Conservation (phyloP, 1,140 invertebrate genomes). For the Asbolus verrucosus region DNA sequence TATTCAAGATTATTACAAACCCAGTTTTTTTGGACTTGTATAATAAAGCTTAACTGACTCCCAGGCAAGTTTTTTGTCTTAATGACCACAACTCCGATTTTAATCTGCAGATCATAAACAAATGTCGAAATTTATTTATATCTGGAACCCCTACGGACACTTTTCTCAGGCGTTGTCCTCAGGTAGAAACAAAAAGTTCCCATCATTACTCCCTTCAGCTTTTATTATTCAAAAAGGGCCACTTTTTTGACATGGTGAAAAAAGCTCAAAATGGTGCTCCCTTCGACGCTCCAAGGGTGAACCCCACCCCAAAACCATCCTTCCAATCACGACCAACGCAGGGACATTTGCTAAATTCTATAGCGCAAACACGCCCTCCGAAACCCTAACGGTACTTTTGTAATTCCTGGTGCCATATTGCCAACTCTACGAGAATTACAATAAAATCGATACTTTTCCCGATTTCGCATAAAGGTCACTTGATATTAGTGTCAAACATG, state of each 20-base stretch:
- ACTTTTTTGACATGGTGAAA: constrained; percentile 26
- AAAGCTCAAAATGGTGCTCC: constrained; percentile 2
- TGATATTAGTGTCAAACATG: constrained; percentile 24
- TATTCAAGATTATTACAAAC: constrained; percentile 12
- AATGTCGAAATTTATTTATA: too few species aligned
- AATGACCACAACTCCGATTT: constrained; percentile 11
- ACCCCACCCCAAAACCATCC: background rate
- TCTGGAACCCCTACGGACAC: background rate
- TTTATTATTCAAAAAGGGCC: constrained; percentile 13
- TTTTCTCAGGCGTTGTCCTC: constrained; percentile 29
- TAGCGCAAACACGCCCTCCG: constrained; percentile 42
- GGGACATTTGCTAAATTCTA: constrained; percentile 50
- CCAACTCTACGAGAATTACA: constrained; percentile 9
- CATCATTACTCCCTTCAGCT: constrained; percentile 4
- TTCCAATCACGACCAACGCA: constrained; percentile 32
- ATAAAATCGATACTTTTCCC: background rate
- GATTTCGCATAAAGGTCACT: constrained; percentile 23
- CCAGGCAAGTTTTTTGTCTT: constrained; percentile 7
- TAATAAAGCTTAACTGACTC: constrained; percentile 3
- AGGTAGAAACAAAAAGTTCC: constrained; percentile 25
- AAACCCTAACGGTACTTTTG: constrained; percentile 37
- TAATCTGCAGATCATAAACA: too few species aligned
- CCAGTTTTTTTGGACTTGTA: background rate
- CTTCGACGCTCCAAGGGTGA: background rate
- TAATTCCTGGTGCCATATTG: constrained; percentile 41